These are phyloP conservation scores for Spatulosminthurus flaviceps DNA, from an alignment of 2,888 invertebrate species.

Conservation along the genomic window DNA sequence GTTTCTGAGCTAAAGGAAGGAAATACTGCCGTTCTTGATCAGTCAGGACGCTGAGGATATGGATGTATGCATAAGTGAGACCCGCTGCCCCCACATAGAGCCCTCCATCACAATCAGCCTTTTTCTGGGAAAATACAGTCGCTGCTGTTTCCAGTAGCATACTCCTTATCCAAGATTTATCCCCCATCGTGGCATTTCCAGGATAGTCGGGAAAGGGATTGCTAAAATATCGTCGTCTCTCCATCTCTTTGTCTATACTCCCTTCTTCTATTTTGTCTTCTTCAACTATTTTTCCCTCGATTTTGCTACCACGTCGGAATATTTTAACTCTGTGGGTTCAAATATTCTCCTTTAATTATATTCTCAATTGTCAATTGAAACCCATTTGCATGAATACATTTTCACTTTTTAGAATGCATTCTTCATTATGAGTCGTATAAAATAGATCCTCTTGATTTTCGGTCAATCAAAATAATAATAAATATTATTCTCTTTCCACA, in stretches of 20 bases:
- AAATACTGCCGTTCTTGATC: constrained; percentile 52
- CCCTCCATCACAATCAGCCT: constrained; percentile 70
- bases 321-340: no score
- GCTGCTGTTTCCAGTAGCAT: constrained; percentile 16
- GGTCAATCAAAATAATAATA: no score
- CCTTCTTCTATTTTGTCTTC: no score
- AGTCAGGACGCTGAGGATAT: constrained; percentile 66
- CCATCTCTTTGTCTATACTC: constrained; percentile 10
- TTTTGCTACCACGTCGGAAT: no score
- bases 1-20: constrained; percentile 45
- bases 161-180: background rate
- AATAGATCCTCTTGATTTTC: no score
- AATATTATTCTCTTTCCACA: no score
- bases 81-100: constrained; percentile 78
- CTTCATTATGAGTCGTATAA: no score
- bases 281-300: no score
- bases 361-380: no score
- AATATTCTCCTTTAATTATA: no score
- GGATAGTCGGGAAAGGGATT: constrained; percentile 25
- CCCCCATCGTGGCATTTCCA: background rate
- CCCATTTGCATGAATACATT: no score
- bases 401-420: no score
- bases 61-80: constrained; percentile 79
- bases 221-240: constrained; percentile 15
- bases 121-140: constrained; percentile 23